A percentile compares a stretch with the other conserved stretches of the same genome.
Evolutionary conservation across 1,140 invertebrate species (phyloP).

Genomic region (Ylistrum balloti): DNA sequence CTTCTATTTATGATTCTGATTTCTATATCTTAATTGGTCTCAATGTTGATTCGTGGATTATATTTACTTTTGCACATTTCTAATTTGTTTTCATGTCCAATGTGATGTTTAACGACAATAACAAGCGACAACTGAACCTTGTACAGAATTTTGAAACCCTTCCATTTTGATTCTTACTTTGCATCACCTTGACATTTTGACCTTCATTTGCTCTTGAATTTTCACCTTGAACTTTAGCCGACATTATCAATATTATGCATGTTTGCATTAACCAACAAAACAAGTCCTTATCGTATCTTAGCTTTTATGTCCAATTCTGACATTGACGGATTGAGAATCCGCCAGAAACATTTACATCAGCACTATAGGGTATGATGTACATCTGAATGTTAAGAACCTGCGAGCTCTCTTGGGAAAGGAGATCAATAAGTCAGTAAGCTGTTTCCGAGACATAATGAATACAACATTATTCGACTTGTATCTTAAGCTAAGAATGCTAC

Average conservation of each 20-base stretch:
- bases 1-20: too few relatives aligned
- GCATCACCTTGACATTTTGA: too few relatives aligned
- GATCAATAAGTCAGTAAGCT: constrained; percentile 25
- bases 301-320: background rate
- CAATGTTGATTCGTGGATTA: too few relatives aligned
- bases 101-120: too few relatives aligned
- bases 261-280: background rate
- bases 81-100: too few relatives aligned
- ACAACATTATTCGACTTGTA: background rate
- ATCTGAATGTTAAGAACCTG: constrained; percentile 2
- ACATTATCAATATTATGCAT: background rate
- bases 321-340: background rate
- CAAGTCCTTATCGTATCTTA: background rate
- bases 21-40: too few relatives aligned
- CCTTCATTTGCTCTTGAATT: too few relatives aligned
- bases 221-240: background rate
- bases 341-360: background rate
- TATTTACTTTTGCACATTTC: too few relatives aligned
- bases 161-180: too few relatives aligned
- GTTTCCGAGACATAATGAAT: background rate
- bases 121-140: too few relatives aligned
- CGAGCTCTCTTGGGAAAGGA: constrained; percentile 15
- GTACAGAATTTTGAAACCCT: too few relatives aligned
- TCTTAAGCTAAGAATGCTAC: background rate
- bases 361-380: background rate